Percentiles rank a stretch among this genome's conserved stretches.
Conservation (phyloP, 2,113 vertebrate genomes). For the Tachuris rubrigastra region DNA sequence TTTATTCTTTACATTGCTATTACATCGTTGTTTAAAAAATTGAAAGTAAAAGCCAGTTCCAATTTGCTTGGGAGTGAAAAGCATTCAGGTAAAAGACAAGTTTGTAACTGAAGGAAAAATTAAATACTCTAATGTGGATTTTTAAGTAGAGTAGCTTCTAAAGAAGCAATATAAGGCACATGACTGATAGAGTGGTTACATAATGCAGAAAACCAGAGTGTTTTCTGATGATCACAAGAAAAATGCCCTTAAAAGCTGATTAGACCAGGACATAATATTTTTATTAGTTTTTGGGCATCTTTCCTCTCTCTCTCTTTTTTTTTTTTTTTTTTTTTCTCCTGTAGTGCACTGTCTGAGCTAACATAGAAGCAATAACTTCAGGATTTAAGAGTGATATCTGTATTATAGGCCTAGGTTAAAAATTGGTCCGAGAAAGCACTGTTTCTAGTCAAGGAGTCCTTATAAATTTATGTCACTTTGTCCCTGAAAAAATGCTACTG, state of each 20-base stretch:
- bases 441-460: neutral
- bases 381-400: neutral
- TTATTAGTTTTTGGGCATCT: neutral
- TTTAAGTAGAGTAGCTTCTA: neutral
- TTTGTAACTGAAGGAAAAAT: neutral
- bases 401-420: neutral
- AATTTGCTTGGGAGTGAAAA: neutral
- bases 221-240: neutral
- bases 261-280: rapidly evolving
- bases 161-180: neutral
- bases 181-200: neutral
- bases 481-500: neutral
- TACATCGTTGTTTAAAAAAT: neutral
- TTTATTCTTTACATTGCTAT: neutral
- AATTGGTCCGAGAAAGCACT: neutral
- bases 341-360: neutral
- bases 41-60: neutral
- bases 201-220: neutral
- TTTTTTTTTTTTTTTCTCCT: neutral
- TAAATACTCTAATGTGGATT: neutral
- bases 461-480: neutral
- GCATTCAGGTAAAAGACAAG: neutral
- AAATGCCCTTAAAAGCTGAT: neutral
- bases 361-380: neutral
- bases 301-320: neutral